Evolutionary conservation across 2,888 invertebrate species (phyloP).

Genomic region (Cremastobaeus sp.): DNA sequence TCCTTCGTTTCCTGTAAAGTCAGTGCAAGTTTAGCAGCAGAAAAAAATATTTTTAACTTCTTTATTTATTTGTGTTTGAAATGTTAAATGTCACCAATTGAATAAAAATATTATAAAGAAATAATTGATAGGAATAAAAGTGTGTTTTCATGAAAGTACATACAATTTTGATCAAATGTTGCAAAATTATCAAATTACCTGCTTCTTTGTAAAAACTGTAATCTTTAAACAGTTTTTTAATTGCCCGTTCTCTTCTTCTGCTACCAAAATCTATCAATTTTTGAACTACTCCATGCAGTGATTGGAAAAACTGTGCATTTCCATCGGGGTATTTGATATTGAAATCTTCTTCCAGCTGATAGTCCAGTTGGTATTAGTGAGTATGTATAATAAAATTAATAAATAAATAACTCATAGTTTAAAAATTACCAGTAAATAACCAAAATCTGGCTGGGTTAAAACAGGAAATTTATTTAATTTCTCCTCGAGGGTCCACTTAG

Average conservation of each 20-base stretch:
- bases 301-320: slow-evolving; percentile 3
- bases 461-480: slow-evolving; percentile 6
- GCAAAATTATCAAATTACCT: slow-evolving; percentile 20
- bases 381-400: background rate
- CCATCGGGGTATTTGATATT: slow-evolving; percentile 7
- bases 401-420: slow-evolving; percentile 1
- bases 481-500: background rate
- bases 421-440: slow-evolving; percentile 19
- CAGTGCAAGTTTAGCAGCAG: no score
- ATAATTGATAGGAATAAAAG: no score
- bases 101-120: no score
- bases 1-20: slow-evolving; percentile 5
- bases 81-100: no score
- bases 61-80: no score
- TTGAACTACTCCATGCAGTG: slow-evolving; percentile 3
- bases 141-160: no score
- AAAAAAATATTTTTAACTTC: no score
- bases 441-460: slow-evolving; percentile 2
- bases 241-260: slow-evolving; percentile 4
- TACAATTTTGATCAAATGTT: no score
- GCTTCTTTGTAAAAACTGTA: background rate
- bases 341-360: slow-evolving; percentile 20
- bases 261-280: slow-evolving; percentile 6
- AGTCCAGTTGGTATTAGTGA: no score
- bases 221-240: slow-evolving; percentile 17